phyloP scores from a whole-genome alignment of 1,140 invertebrate genomes.

The Bombyx mandarina region DNA sequence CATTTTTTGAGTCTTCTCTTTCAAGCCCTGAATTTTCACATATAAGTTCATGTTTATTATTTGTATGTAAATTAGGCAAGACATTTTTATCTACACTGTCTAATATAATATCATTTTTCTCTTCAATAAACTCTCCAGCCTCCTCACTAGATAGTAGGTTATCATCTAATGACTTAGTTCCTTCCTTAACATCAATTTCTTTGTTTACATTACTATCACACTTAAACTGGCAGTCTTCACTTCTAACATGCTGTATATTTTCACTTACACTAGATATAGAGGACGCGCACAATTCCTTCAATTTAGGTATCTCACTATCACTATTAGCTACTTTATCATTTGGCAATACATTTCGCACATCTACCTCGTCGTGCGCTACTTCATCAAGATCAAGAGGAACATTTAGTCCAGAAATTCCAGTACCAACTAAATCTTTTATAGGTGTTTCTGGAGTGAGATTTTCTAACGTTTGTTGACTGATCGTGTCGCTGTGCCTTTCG shows the following conservation, averaged over 20 bases:
- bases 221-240: slow-evolving; percentile 54
- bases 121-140: slow-evolving; percentile 9
- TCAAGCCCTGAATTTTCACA: no score
- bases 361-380: no score
- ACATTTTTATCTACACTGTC: background rate
- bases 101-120: background rate
- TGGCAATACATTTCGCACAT: slow-evolving; percentile 41
- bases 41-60: no score
- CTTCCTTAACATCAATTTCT: slow-evolving; percentile 42
- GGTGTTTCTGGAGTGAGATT: slow-evolving; percentile 59
- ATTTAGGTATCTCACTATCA: slow-evolving; percentile 50
- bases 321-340: slow-evolving; percentile 38
- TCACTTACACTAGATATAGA: slow-evolving; percentile 61
- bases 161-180: slow-evolving; percentile 61
- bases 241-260: slow-evolving; percentile 36
- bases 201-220: slow-evolving; percentile 54
- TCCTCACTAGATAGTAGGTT: slow-evolving; percentile 17
- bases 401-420: background rate
- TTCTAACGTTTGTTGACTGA: slow-evolving; percentile 56
- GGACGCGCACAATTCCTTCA: slow-evolving; percentile 56
- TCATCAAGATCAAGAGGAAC: no score
- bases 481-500: slow-evolving; percentile 55
- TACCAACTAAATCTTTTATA: slow-evolving; percentile 39
- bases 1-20: no score
- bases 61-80: background rate